A percentile compares a stretch with the other conserved stretches of the same genome.
phyloP scores from a whole-genome alignment of 2,888 invertebrate species.

The Drosophila neotestacea region DNA sequence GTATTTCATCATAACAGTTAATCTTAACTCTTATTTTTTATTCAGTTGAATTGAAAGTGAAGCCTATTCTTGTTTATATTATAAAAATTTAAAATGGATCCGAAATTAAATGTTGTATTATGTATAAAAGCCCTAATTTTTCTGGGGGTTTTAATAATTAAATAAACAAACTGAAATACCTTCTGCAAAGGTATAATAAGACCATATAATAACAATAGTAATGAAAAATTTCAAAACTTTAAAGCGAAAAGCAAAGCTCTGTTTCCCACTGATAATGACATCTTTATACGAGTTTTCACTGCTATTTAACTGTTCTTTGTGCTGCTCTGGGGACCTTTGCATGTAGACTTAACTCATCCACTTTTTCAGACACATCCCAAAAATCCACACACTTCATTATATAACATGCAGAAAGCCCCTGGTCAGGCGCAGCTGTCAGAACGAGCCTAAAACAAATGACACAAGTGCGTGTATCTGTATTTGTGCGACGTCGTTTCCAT shows the following conservation, averaged over 20 bases:
- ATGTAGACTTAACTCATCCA: constrained; percentile 38
- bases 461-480: constrained; percentile 10
- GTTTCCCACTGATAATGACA: background rate
- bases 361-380: constrained; percentile 9
- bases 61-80: too few species aligned
- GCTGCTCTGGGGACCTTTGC: background rate
- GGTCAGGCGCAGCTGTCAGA: constrained; percentile 53
- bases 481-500: constrained; percentile 23
- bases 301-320: constrained; percentile 4
- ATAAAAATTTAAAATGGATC: too few species aligned
- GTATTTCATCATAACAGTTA: too few species aligned
- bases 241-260: background rate
- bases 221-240: background rate
- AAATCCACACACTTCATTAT: constrained; percentile 55
- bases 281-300: background rate
- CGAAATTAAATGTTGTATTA: too few species aligned
- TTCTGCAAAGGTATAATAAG: too few species aligned
- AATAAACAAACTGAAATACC: too few species aligned
- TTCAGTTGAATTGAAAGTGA: too few species aligned
- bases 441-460: constrained; percentile 46
- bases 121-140: too few species aligned
- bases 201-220: too few species aligned
- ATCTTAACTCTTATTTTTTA: too few species aligned
- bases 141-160: too few species aligned
- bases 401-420: constrained; percentile 41